Evolutionary conservation across 2,797 vertebrate species (phyloP).

Genomic region (Acanthornis magna): DNA sequence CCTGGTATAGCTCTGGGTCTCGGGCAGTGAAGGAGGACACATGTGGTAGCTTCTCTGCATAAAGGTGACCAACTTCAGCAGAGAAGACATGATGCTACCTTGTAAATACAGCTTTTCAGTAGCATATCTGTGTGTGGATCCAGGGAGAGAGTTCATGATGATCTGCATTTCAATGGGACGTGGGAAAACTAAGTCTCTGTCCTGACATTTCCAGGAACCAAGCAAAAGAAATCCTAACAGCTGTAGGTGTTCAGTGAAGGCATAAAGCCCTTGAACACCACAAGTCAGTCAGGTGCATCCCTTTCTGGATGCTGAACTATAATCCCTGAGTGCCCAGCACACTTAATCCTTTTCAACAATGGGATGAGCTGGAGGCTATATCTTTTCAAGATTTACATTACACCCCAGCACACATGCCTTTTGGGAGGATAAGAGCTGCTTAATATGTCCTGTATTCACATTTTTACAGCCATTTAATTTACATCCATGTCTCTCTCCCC

Average conservation of each 20-base stretch:
- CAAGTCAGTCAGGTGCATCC: conserved; percentile 4
- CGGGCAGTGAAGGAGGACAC: background rate
- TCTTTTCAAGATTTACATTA: conserved; percentile 45
- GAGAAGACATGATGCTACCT: background rate
- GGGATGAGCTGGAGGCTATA: conserved; percentile 41
- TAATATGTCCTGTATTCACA: background rate
- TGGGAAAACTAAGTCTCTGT: background rate
- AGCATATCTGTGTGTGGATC: background rate
- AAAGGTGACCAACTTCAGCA: background rate
- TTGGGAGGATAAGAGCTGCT: background rate
- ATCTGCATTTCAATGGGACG: background rate
- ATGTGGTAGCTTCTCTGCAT: background rate
- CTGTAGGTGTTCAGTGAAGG: conserved; percentile 28
- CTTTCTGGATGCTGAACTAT: background rate
- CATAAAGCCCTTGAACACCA: conserved; percentile 32
- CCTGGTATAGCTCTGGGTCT: background rate
- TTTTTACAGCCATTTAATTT: background rate
- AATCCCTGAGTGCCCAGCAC: background rate
- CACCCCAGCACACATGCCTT: background rate
- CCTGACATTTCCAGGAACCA: background rate
- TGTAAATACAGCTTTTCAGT: background rate
- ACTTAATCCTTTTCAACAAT: conserved; percentile 55
- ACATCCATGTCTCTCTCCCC: background rate
- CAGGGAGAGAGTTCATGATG: background rate
- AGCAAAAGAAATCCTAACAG: conserved; percentile 1